Evolutionary conservation across 2,113 vertebrate species (phyloP), one percentile per base, ranked within the genome.

Genomic region (Lipophrys pholis): DNA sequence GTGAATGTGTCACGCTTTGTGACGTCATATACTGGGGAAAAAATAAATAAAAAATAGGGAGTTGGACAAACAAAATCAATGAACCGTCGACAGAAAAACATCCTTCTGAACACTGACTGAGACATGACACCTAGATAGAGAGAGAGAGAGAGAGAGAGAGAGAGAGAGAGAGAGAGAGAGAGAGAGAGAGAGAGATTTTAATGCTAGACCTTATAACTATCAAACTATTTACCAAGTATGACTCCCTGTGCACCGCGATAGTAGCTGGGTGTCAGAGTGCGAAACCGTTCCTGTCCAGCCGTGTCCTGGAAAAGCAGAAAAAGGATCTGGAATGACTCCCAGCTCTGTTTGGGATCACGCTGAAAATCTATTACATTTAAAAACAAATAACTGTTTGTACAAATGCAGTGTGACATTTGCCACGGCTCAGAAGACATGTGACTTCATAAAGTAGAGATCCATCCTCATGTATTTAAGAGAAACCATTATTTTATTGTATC

Each of bases 171-270:
- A 4, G 21, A 4, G 21, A 30, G 21, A 4, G 21, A 4, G 21
- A 30, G 21, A 30, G 21, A 30, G 21, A 30, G 21, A 30, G 21
- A 30, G 2, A 2, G 21, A 30, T 30, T 30, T 30, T 30, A 30
- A 43, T 43, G 1, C 8, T 30, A 30, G 6, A 5, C 41, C 17
- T 39, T 48, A 1, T 14, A 12, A 48, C 12, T 8, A 9, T n/a
- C 12, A 48, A 30, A 43, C 5, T 11, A 72, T 93, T 94, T 92
- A 98, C 97, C 97, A 54, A 99, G 90, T 80, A 98, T 99, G 90
- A 99, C 97, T 72, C 97, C 97, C 87, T 99, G 98, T 42, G 97
- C 97, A 64, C 97, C 97, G 82, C 97, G 96, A 52, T 99, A 99
- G 90, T 99, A 99, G 86, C 98, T 99, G 75, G 97, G 97, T 1